Percentiles rank a stretch among this genome's conserved stretches.
These are phyloP conservation scores for Cinclus cinclus DNA, from an alignment of 2,113 vertebrate genomes.

Conservation along the genomic window DNA sequence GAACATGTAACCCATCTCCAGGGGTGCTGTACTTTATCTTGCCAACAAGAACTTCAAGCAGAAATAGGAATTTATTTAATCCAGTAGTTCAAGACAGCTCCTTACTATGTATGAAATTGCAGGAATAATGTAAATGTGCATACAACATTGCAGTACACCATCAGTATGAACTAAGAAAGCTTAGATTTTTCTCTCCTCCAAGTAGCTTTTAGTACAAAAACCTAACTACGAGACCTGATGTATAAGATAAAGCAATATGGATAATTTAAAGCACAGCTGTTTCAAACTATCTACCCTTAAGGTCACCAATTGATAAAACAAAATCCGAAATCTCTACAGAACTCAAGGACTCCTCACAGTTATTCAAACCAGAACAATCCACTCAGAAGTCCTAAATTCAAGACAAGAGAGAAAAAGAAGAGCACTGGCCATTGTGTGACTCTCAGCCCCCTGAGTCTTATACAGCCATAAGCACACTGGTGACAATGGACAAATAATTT, in stretches of 20 bases:
- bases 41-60: slow-evolving; percentile 15
- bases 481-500: not conserved
- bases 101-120: not conserved
- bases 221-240: not conserved
- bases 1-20: not conserved
- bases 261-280: not conserved
- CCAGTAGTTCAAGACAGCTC: not conserved
- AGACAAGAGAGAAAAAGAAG: not conserved
- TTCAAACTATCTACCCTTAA: not conserved
- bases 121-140: not conserved
- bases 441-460: not conserved
- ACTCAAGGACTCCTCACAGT: not conserved
- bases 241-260: not conserved
- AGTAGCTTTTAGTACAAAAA: not conserved
- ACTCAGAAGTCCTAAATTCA: not conserved
- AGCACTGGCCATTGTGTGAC: not conserved
- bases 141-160: not conserved
- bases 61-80: slow-evolving; percentile 40
- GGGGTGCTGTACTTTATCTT: not conserved
- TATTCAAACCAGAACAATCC: not conserved
- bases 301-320: not conserved
- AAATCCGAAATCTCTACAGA: not conserved
- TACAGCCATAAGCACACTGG: not conserved
- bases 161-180: not conserved
- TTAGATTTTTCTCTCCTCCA: not conserved